Conservation (phyloP, 2,113 vertebrate genomes). For the Gobiocypris rarus region DNA sequence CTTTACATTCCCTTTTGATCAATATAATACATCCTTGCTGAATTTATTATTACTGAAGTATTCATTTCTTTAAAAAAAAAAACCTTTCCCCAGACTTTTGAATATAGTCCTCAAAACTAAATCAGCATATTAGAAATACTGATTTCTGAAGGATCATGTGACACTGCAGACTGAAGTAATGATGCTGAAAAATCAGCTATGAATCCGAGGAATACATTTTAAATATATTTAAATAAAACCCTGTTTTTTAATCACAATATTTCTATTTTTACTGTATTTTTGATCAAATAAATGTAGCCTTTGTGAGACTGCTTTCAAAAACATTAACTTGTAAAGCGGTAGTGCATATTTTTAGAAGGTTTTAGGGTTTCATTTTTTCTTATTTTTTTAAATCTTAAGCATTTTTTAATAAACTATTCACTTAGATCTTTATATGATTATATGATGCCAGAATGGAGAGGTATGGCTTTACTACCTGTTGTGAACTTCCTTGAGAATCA, state of each 20-base stretch:
- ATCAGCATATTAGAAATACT: not conserved
- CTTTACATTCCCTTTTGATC: too few species aligned
- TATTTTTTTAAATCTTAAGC: not conserved
- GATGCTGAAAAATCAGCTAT: not conserved
- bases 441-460: not conserved
- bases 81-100: too few species aligned
- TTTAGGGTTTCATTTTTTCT: not conserved
- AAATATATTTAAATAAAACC: not conserved
- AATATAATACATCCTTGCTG: too few species aligned
- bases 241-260: not conserved
- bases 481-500: slow-evolving; percentile 38
- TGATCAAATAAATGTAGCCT: not conserved
- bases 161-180: not conserved
- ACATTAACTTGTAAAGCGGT: not conserved
- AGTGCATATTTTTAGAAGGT: not conserved
- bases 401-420: slow-evolving; percentile 1
- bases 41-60: too few species aligned
- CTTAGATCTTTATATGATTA: not conserved
- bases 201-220: not conserved
- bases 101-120: too few species aligned
- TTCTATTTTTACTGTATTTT: not conserved
- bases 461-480: slow-evolving; percentile 50
- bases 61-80: too few species aligned
- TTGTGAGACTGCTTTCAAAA: not conserved
- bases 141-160: not conserved